Conservation (phyloP, 2,888 invertebrate genomes). For the Epicampocera succincta region DNA sequence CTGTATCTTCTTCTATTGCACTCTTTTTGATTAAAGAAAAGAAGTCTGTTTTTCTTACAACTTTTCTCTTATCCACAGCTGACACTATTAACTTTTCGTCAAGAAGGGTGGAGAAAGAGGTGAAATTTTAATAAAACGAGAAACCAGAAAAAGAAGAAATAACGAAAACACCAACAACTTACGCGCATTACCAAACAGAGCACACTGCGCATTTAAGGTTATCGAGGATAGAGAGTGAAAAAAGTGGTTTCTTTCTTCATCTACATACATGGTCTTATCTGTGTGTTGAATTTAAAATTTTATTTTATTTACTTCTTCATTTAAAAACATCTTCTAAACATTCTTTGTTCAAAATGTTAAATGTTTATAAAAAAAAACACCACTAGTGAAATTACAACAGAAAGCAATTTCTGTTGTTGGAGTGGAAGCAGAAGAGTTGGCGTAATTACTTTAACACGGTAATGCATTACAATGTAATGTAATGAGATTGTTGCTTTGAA, state of each 20-base stretch:
- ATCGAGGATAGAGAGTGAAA: constrained; percentile 56
- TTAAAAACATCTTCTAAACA: constrained; percentile 40
- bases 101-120: constrained; percentile 5
- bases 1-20: constrained; percentile 17
- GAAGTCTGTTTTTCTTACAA: constrained; percentile 12
- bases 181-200: constrained; percentile 66
- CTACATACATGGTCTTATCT: constrained; percentile 37
- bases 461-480: no score
- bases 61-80: constrained; percentile 31
- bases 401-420: background rate
- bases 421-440: background rate
- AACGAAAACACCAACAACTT: constrained; percentile 32
- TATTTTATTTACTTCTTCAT: background rate
- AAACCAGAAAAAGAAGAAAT: constrained; percentile 30
- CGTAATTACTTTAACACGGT: no score
- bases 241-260: constrained; percentile 44
- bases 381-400: background rate
- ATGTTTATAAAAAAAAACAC: constrained; percentile 8
- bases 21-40: constrained; percentile 22
- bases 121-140: constrained; percentile 3
- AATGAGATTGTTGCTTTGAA: no score
- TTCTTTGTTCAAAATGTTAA: constrained; percentile 42
- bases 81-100: background rate
- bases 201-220: constrained; percentile 61
- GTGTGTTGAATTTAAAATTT: background rate